Evolutionary conservation across 1,140 invertebrate species (phyloP), one percentile per base, ranked within the genome.

Genomic region (Ctenoplectra terminalis): DNA sequence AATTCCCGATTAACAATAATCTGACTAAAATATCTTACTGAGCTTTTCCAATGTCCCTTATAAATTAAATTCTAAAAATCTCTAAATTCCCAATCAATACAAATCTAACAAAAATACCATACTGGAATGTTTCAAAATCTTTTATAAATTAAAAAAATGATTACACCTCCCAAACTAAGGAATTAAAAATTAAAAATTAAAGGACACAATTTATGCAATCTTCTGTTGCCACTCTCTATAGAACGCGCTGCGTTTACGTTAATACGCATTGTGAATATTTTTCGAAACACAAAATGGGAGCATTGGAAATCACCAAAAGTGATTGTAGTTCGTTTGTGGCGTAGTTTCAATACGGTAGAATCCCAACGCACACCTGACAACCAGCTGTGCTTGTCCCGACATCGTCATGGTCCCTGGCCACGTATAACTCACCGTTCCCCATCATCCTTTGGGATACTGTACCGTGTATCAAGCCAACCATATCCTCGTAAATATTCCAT

Each of bases 321-420:
- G 37, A 26, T 69, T 63, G 34, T 46, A 17, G 17, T 23, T 54
- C 2, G 61, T 37, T 43, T 23, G 1, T 4, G 31, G 60, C 7
- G 20, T 26, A 67, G 37, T 71, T 77, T 26, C 48, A 63, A 46
- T 37, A 74, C 56, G 50, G 56, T 40, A 26, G 63, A 15, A 69
- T 69, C 40, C 34, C 48, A 67, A 20, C 23, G 81, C 63, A 80
- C 88, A 89, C 78, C 88, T 89, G 88, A 87, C 87, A 71, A 69
- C 84, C 88, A 89, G 85, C 82, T 89, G 88, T 83, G 60, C 69
- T 72, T 64, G 56, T 81, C 83, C 69, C 58, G 72, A 76, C 31
- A 72, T 66, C 84, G 88, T 88, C 71, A 89, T 54, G 80, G 76
- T 48, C 67, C 43, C 75, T 81, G 80, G n/a, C 50, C 66, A 26